Conservation (phyloP, 2,113 vertebrate species). For the Capreolus pygargus region DNA sequence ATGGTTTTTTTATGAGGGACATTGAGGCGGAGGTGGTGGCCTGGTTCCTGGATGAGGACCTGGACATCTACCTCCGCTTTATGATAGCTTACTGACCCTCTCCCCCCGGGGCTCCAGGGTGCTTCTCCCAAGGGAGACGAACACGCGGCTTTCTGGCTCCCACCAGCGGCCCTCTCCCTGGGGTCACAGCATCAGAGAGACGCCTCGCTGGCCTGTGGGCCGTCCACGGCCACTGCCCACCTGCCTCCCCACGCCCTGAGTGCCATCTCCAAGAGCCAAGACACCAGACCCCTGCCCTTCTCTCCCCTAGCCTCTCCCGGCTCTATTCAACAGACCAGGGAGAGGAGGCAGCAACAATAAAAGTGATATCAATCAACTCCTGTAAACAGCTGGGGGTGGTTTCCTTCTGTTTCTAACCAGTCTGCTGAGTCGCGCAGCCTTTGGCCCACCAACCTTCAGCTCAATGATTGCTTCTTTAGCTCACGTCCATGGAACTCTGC, state of each 20-base stretch:
- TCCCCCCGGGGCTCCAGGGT: not conserved
- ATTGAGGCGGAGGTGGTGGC: slow-evolving; percentile 45
- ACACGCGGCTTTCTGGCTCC: not conserved
- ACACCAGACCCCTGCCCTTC: not conserved
- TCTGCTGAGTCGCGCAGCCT: not conserved
- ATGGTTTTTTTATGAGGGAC: slow-evolving; percentile 70
- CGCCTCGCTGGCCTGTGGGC: not conserved
- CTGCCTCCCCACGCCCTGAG: not conserved
- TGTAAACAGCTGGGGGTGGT: not conserved
- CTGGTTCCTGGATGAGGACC: slow-evolving; percentile 42
- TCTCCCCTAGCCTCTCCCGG: not conserved
- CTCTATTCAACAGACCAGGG: not conserved
- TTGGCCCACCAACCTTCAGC: not conserved
- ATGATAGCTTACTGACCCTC: slow-evolving; percentile 43
- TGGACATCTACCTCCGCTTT: slow-evolving; percentile 64
- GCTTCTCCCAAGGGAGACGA: not conserved
- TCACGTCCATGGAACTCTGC: not conserved
- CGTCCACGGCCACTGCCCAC: not conserved
- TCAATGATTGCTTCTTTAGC: not conserved
- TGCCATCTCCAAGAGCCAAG: not conserved
- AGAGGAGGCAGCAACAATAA: not conserved
- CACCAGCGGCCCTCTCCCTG: rapidly evolving
- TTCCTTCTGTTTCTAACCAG: not conserved
- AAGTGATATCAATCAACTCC: slow-evolving; percentile 21
- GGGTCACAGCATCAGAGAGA: not conserved